phyloP scores from a whole-genome alignment of 1,140 invertebrate species.

The Panagrolaimus sp. region DNA sequence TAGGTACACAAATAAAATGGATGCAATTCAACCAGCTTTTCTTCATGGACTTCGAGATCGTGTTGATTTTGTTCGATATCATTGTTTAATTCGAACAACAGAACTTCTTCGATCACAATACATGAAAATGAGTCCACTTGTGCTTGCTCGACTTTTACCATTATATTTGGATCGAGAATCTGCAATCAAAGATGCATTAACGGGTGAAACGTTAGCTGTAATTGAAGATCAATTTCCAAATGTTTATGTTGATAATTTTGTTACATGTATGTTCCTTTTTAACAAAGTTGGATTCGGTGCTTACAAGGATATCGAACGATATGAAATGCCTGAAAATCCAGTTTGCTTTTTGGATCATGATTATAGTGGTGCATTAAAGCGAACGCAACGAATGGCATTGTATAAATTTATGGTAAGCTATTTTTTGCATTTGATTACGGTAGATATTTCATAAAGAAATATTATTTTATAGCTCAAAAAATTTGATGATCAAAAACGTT shows the following conservation, averaged over 20 bases:
- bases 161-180: not conserved
- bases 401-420: conserved; percentile 8
- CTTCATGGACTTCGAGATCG: conserved; percentile 6
- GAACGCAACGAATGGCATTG: not conserved
- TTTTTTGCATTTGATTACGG: too few relatives aligned
- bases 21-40: not conserved
- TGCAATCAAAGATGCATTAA: not conserved
- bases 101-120: conserved; percentile 10
- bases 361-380: not conserved
- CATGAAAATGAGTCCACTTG: conserved; percentile 12
- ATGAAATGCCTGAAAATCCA: conserved; percentile 1
- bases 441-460: too few relatives aligned
- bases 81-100: not conserved
- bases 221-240: conserved; percentile 11
- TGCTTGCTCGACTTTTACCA: not conserved
- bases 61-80: conserved; percentile 4
- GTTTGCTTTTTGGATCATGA: not conserved
- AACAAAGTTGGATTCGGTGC: not conserved
- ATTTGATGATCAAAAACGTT: conserved; percentile 10
- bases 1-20: not conserved
- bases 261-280: conserved; percentile 4
- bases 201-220: conserved; percentile 1
- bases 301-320: not conserved
- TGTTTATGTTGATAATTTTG: conserved; percentile 7
- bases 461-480: not conserved